Percentiles rank a stretch among this genome's conserved stretches.
These are phyloP conservation scores for Eulemur macaco DNA, from an alignment of 2,113 vertebrate genomes.

Conservation along the genomic window DNA sequence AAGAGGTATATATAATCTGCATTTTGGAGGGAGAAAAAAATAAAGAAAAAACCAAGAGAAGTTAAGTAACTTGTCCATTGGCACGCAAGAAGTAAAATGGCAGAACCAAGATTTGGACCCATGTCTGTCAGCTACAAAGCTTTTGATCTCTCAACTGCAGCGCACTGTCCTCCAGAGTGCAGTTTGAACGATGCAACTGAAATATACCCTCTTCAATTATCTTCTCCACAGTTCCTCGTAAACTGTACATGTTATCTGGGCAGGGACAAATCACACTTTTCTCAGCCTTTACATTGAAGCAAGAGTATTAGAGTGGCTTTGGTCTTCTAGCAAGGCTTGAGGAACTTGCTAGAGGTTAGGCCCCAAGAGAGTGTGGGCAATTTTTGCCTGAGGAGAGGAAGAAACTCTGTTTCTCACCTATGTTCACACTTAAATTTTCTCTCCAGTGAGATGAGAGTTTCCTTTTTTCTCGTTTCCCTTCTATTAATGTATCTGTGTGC, in stretches of 20 bases:
- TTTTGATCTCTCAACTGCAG: not conserved
- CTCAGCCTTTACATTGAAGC: not conserved
- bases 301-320: not conserved
- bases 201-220: not conserved
- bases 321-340: not conserved
- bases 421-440: not conserved
- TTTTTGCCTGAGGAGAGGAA: not conserved
- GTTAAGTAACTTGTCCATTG: not conserved
- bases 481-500: not conserved
- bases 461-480: not conserved
- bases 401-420: not conserved
- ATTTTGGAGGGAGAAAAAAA: constrained; percentile 5
- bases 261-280: not conserved
- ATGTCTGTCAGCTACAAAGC: not conserved
- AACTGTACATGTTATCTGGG: not conserved
- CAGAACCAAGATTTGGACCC: not conserved
- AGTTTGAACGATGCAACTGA: not conserved
- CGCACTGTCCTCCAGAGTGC: not conserved
- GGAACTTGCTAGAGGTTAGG: not conserved
- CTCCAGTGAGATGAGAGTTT: not conserved
- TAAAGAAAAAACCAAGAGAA: not conserved
- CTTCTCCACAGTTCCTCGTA: not conserved
- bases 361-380: not conserved
- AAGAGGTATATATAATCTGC: not conserved
- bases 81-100: not conserved